Percentiles rank a stretch among this genome's conserved stretches.
These are phyloP conservation scores for Melieria picta DNA, from an alignment of 2,888 invertebrate genomes.

Conservation along the genomic window DNA sequence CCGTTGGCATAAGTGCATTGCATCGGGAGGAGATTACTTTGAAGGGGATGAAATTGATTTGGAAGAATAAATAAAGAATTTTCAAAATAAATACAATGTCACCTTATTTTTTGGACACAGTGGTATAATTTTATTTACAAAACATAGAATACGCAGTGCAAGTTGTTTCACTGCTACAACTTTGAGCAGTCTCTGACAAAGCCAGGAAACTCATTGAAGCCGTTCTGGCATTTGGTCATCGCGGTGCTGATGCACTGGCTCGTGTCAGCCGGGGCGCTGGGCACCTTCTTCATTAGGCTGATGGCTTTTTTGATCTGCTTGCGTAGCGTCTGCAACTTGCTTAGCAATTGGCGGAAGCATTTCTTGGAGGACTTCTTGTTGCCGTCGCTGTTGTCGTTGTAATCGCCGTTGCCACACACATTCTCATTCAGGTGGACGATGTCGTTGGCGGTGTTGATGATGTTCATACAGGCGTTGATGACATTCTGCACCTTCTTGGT, in stretches of 20 bases:
- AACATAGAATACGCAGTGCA: too few species aligned
- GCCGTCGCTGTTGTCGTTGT: slow-evolving; percentile 28
- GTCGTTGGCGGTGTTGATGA: slow-evolving; percentile 45
- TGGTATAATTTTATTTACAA: too few species aligned
- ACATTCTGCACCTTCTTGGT: slow-evolving; percentile 47
- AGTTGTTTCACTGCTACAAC: slow-evolving; percentile 10
- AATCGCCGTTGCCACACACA: slow-evolving; percentile 43
- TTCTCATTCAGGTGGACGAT: slow-evolving; percentile 46
- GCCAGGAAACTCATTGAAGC: slow-evolving; percentile 35
- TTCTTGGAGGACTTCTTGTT: slow-evolving; percentile 19
- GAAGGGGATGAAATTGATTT: too few species aligned
- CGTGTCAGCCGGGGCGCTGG: slow-evolving; percentile 41
- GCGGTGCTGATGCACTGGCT: slow-evolving; percentile 29
- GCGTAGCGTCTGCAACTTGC: slow-evolving; percentile 41
- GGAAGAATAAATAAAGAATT: too few species aligned
- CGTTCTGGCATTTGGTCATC: slow-evolving; percentile 21
- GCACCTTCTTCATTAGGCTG: slow-evolving; percentile 46
- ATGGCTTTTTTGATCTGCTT: slow-evolving; percentile 41
- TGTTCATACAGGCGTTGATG: slow-evolving; percentile 45
- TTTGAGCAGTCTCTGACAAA: slow-evolving; percentile 37
- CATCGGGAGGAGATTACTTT: too few species aligned
- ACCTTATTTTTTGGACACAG: too few species aligned
- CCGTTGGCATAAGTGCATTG: too few species aligned
- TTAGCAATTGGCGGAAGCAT: slow-evolving; percentile 44
- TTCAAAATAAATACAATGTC: too few species aligned